Percentiles rank a stretch among this genome's conserved stretches.
These are phyloP conservation scores for Paedocypris micromegethes DNA, from an alignment of 2,797 vertebrate species.

Conservation along the genomic window DNA sequence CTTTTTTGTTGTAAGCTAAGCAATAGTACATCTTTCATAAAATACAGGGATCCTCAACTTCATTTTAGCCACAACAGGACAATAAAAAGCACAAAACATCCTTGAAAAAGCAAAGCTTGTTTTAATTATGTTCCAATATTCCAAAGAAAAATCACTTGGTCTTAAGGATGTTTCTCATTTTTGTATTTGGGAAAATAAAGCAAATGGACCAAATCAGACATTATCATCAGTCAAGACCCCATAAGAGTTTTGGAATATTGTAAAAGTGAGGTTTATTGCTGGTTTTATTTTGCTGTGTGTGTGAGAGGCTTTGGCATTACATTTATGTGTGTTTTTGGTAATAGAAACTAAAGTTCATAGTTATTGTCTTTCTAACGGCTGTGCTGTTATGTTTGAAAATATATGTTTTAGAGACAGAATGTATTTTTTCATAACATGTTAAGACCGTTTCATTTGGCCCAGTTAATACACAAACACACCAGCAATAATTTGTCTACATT, in stretches of 20 bases:
- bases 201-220: constrained; percentile 69
- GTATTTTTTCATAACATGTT: no score
- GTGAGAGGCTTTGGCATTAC: no score
- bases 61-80: neutral
- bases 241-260: no score
- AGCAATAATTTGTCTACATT: no score
- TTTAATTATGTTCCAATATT: constrained; percentile 56
- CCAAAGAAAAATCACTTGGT: constrained; percentile 21
- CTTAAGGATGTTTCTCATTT: constrained; percentile 21
- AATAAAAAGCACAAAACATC: neutral
- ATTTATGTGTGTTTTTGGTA: no score
- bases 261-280: no score
- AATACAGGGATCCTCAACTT: constrained; percentile 11
- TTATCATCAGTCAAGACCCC: constrained; percentile 51
- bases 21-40: constrained; percentile 59
- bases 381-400: neutral
- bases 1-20: constrained; percentile 66
- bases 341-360: neutral
- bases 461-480: neutral
- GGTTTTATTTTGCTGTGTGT: no score
- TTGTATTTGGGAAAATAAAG: constrained; percentile 49
- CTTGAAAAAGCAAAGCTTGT: neutral
- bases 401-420: no score
- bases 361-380: neutral
- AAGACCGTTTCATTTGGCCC: no score